Evolutionary conservation across 2,113 vertebrate species (phyloP).

Genomic region (Seriola aureovittata): DNA sequence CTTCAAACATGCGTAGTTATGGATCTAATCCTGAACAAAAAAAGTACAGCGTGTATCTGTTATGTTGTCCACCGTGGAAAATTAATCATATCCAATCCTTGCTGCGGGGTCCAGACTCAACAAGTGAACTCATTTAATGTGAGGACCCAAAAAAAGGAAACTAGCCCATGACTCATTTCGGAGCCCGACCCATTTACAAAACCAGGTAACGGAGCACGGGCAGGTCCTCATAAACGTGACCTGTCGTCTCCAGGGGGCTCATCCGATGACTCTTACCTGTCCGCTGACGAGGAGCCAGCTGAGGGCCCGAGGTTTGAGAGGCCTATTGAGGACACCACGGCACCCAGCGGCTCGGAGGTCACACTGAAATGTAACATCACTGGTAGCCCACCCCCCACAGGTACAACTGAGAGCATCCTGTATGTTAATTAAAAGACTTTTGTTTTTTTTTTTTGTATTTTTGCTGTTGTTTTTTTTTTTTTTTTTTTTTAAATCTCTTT

Average conservation of each 20-base stretch:
- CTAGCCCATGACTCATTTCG: slow-evolving; percentile 16
- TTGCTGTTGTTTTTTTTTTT: not conserved
- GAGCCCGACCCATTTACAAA: slow-evolving; percentile 27
- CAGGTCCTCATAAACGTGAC: not conserved
- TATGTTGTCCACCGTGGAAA: slow-evolving; percentile 1
- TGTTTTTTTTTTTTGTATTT: not conserved
- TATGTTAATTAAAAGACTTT: not conserved
- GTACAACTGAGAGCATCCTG: slow-evolving; percentile 71
- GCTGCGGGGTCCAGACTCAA: not conserved
- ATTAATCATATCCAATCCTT: not conserved
- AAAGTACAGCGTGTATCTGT: not conserved
- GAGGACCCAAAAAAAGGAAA: slow-evolving; percentile 19
- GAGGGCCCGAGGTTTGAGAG: slow-evolving; percentile 89
- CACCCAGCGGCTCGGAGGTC: slow-evolving; percentile 80
- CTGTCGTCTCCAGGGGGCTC: slow-evolving; percentile 80
- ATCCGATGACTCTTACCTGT: slow-evolving; percentile 90
- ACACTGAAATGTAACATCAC: slow-evolving; percentile 89
- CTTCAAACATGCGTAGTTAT: not conserved
- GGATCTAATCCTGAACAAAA: not conserved
- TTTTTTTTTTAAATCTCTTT: too few species aligned
- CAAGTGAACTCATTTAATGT: slow-evolving; percentile 20
- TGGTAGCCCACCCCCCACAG: slow-evolving; percentile 88
- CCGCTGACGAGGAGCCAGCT: slow-evolving; percentile 88
- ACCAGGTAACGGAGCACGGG: not conserved
- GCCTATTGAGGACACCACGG: slow-evolving; percentile 83